Evolutionary conservation across 2,797 vertebrate genomes (phyloP).

Genomic region (Lophius americanus): DNA sequence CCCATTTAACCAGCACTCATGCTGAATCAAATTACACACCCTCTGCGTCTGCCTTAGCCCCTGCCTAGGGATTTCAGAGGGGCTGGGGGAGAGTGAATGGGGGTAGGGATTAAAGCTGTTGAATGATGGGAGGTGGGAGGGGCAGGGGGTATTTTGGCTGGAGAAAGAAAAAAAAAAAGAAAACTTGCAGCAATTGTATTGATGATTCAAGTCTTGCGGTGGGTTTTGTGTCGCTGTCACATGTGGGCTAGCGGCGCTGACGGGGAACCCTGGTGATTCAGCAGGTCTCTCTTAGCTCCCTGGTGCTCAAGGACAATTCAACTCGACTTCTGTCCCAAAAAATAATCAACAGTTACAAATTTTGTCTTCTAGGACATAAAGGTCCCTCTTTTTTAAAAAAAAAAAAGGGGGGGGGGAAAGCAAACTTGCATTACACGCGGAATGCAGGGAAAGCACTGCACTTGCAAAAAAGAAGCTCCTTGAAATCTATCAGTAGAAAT

Average conservation of each 20-base stretch:
- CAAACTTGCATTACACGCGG: conserved; percentile 31
- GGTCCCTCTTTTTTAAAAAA: conserved; percentile 7
- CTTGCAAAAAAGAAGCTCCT: conserved; percentile 42
- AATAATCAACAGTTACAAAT: conserved; percentile 28
- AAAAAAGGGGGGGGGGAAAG: conserved; percentile 3
- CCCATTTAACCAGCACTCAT: conserved; percentile 82
- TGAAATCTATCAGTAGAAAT: conserved; percentile 45
- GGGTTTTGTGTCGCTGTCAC: conserved; percentile 35
- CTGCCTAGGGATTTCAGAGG: conserved; percentile 75
- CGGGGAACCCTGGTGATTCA: conserved; percentile 30
- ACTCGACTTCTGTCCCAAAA: conserved; percentile 59
- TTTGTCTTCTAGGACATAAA: conserved; percentile 38
- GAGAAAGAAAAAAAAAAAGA: conserved; percentile 45
- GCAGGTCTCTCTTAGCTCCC: conserved; percentile 22
- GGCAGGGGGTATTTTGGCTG: conserved; percentile 30
- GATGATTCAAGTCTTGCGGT: conserved; percentile 43
- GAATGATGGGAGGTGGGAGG: conserved; percentile 49
- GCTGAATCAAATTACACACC: conserved; percentile 86
- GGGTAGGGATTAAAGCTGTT: conserved; percentile 76
- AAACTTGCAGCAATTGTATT: conserved; percentile 48
- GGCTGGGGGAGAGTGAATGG: conserved; percentile 55
- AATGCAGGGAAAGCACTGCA: conserved; percentile 51
- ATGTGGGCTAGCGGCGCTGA: conserved; percentile 29
- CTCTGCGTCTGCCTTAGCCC: conserved; percentile 77
- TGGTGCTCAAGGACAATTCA: conserved; percentile 31